Evolutionary conservation across 2,797 vertebrate genomes (phyloP), one percentile per base, ranked within the genome.

Genomic region (Muscicapa comitata): DNA sequence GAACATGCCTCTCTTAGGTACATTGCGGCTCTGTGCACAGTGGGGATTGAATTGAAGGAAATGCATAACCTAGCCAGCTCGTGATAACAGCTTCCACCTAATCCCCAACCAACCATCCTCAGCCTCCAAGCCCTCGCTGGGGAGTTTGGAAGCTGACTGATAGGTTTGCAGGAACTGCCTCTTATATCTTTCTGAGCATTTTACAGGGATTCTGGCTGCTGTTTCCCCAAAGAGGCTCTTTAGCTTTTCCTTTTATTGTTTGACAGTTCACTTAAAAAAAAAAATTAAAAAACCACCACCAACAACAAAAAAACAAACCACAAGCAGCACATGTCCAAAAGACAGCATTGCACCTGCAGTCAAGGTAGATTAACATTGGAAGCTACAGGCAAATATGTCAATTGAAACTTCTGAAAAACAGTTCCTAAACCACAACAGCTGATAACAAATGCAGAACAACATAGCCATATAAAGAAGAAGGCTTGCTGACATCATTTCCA

Each of bases 21-120:
- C 68, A 75, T 77, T 83, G 84, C 5, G 4, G 37, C 17, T 88
- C 47, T 74, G 38, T 72, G 45, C 71, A 59, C 61, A 58, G 84
- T 18, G 43, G 66, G 75, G 84, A 47, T 15, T 92, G 75, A 95
- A 94, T 89, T 88, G 89, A 55, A 95, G 92, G 96, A 97, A 96
- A 93, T 54, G 45, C 75, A 94, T 47, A 89, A 87, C 45, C 57
- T 74, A 65, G 68, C 57, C 68, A 89, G 81, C 20, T 59, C 0
- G 3, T 75, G 93, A 90, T 94, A 95, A 85, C 65, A 83, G 54
- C 75, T 94, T 94, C 94, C 82, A 91, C 75, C 57, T 65, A 77
- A 74, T 83, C 75, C 58, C n/a, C 47, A 67, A 12, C 43, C 68
- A 94, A 54, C 43, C 26, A 31, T 67, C 74, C 35, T 26, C 40